Evolutionary conservation across 2,113 vertebrate species (phyloP), one percentile per base, ranked within the genome.

Genomic region (Astatoreochromis straeleni): DNA sequence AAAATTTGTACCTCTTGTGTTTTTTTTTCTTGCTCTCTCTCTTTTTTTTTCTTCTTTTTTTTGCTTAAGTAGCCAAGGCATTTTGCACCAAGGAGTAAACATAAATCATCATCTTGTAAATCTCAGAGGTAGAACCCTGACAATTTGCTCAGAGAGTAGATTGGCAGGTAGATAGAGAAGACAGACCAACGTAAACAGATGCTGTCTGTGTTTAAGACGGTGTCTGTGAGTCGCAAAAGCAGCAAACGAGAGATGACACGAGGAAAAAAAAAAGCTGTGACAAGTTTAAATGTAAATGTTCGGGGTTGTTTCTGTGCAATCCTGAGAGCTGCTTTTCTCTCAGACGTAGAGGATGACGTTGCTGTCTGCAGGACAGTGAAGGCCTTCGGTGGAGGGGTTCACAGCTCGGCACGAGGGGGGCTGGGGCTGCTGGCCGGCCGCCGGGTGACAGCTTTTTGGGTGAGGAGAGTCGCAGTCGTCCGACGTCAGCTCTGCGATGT

Each of bases 401-500:
- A 92, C 93, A 63, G 92, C 91, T 86, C 95, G 91, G 92, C 96
- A 97, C 38, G 95, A 94, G 5, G 95, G 65, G 58, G 93, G 89
- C 40, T 90, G 93, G 7, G 86, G 90, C 14, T 84, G 90, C 87
- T 84, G 92, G 16, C 85, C 33, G 12, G 89, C 85, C 3, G 60
- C 60, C 17, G 42, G 81, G 84, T 70, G 89, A 31, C 94, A 94
- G 88, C 90, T 94, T 29, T 95, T 95, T 3, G 96, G 96, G 79
- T 81, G 97, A 19, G 98, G 98, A 51, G 98, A 98, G 94, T 98
- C 98, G 8, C 98, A 97, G 89, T 99, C 99, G 35, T 99, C 99
- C 2, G 97, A 99, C 63, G 98, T 98, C 81, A 99, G 96, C 96
- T 99, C 99, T 0, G 98, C 98, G 87, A 99, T 98, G 53, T 99